Conservation (phyloP, 2,888 invertebrate species). For the Muschampia plurimacula region DNA sequence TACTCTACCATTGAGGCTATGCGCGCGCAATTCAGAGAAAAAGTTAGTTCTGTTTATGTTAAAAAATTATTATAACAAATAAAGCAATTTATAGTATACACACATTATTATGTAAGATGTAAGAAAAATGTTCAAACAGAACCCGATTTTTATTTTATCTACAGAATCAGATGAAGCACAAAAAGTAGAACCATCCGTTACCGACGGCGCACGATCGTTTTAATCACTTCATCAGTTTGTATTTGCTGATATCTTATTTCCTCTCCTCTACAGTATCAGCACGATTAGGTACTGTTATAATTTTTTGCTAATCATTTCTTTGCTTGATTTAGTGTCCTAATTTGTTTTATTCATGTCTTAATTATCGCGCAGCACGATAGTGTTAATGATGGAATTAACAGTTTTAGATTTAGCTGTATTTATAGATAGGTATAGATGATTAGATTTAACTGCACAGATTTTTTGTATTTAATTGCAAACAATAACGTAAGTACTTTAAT, state of each 20-base stretch:
- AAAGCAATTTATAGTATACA: too few relatives aligned
- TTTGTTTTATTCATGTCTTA: not conserved
- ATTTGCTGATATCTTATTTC: conserved; percentile 23
- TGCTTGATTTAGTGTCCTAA: conserved; percentile 24
- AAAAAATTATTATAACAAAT: too few relatives aligned
- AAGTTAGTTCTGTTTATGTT: too few relatives aligned
- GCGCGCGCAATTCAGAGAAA: too few relatives aligned
- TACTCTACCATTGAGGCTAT: too few relatives aligned
- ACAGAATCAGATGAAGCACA: not conserved
- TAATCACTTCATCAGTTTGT: conserved; percentile 23
- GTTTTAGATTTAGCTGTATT: not conserved
- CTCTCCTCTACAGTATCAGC: not conserved
- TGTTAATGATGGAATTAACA: not conserved
- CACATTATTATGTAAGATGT: too few relatives aligned
- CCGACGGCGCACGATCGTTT: conserved; percentile 8
- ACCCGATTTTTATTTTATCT: not conserved
- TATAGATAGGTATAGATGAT: too few relatives aligned
- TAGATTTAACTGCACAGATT: too few relatives aligned
- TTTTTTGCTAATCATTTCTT: conserved; percentile 11
- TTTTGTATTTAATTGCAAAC: too few relatives aligned
- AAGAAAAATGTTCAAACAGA: not conserved
- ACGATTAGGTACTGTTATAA: conserved; percentile 6
- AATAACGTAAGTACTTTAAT: too few relatives aligned
- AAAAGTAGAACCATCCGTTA: conserved; percentile 3
- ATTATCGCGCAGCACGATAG: not conserved